A percentile compares a stretch with the other conserved stretches of the same genome.
phyloP scores from a whole-genome alignment of 2,113 vertebrate genomes.

The Podilymbus podiceps region DNA sequence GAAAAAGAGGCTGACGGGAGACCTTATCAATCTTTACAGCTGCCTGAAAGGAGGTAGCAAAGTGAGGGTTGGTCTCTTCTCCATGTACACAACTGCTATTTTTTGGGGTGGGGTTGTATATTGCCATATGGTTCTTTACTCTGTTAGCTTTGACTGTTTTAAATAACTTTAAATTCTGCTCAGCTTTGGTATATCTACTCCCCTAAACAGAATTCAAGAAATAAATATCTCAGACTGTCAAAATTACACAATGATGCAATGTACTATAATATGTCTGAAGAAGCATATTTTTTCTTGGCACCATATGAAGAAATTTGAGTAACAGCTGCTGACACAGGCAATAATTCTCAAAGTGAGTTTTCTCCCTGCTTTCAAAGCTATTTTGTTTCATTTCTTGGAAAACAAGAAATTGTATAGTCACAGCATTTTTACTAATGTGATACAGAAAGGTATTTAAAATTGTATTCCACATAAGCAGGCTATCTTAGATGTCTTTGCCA shows the following conservation, averaged over 20 bases:
- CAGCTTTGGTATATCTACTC: not conserved
- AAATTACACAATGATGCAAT: not conserved
- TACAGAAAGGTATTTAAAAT: not conserved
- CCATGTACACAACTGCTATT: not conserved
- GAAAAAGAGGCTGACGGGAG: too few relatives aligned
- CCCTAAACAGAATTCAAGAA: not conserved
- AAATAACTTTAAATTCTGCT: not conserved
- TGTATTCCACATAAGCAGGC: not conserved
- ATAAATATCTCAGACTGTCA: not conserved
- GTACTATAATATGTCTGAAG: not conserved
- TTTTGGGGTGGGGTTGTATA: not conserved
- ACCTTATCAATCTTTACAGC: too few relatives aligned
- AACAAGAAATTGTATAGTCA: not conserved
- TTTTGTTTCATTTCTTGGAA: conserved; percentile 7
- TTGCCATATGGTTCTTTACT: not conserved
- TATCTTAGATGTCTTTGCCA: not conserved
- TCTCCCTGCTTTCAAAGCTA: not conserved
- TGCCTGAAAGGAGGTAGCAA: too few relatives aligned
- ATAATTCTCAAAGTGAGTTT: not conserved
- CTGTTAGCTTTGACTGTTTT: not conserved
- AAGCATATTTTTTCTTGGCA: conserved; percentile 5
- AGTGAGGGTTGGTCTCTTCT: not conserved
- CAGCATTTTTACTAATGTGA: not conserved
- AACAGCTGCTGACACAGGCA: conserved; percentile 39
- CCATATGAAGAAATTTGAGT: conserved; percentile 7